Percentiles rank a stretch among this genome's conserved stretches.
These are phyloP conservation scores for Scleropages formosus DNA, from an alignment of 2,797 vertebrate species.

Conservation along the genomic window DNA sequence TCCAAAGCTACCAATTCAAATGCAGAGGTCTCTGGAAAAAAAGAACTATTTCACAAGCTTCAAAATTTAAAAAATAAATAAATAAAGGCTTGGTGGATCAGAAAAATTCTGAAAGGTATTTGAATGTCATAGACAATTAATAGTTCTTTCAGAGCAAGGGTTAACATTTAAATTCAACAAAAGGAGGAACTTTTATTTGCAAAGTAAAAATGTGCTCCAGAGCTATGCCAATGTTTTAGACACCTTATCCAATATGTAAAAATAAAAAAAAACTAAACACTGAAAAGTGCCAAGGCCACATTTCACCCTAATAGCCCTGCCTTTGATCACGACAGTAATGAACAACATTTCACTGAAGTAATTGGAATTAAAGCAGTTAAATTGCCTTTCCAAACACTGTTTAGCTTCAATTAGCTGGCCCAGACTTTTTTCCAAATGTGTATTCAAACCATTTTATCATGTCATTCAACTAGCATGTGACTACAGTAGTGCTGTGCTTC, in stretches of 20 bases:
- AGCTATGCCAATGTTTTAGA: neutral
- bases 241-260: neutral
- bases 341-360: slow-evolving; percentile 23
- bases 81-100: neutral
- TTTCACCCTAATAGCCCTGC: slow-evolving; percentile 7
- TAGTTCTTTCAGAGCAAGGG: neutral
- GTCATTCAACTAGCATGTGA: neutral
- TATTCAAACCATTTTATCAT: slow-evolving; percentile 8
- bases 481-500: neutral
- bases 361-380: slow-evolving; percentile 29
- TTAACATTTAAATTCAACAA: neutral
- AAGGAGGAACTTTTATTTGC: neutral
- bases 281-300: neutral
- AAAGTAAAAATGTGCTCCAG: neutral
- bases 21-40: neutral
- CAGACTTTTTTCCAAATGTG: neutral
- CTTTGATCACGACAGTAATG: slow-evolving; percentile 27
- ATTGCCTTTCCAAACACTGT: slow-evolving; percentile 28
- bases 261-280: neutral
- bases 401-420: slow-evolving; percentile 22
- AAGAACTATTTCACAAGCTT: neutral
- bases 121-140: neutral
- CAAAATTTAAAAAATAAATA: neutral
- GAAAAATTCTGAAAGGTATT: neutral
- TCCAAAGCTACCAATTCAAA: slow-evolving; percentile 58